Evolutionary conservation across 2,888 invertebrate species (phyloP), one percentile per base, ranked within the genome.

Genomic region (Ophion ventricosus): DNA sequence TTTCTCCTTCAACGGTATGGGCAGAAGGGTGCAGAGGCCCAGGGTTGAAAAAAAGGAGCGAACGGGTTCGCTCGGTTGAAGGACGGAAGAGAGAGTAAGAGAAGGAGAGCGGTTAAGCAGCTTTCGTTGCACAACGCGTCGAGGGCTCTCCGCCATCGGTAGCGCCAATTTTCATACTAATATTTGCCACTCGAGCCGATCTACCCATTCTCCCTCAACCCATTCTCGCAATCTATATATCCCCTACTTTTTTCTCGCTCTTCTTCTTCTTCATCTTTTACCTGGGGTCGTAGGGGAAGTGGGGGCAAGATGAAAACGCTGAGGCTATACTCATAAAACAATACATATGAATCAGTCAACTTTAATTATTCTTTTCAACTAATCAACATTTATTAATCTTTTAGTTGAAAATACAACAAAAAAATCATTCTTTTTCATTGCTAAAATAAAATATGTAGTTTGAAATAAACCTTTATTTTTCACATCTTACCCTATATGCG

Each of bases 171-270:
- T 91, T 92, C 92, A 88, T 92, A 92, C 92, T 93, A 93, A 93
- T 93, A 92, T 93, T 93, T 93, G 92, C 92, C 91, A 92, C 91
- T 92, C 91, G 92, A 92, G 91, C 91, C 88, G 89, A 89, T 87
- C 89, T 86, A 87, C 88, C 86, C 87, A 82, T 86, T 86, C 81
- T 73, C 76, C 72, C 76, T 80, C 74, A 78, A 83, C 54, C 82
- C 59, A 54, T 35, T 23, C 54, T 35, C 35, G 61, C 73, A 80
- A 81, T 67, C 87, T 84, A 80, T 80, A 56, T 79, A 54, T 76
- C 85, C 35, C 14, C 49, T 63, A 49, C 66, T 70, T 67, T 49
- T 20, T 85, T 82, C 85, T 63, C 82, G 72, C 59, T 66, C 82
- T 80, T 80, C 64, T 66, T n/a, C 59, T 61, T 75, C 76, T 82